Percentiles rank a stretch among this genome's conserved stretches.
Evolutionary conservation across 2,113 vertebrate species (phyloP).

Genomic region (Lagopus leucura): DNA sequence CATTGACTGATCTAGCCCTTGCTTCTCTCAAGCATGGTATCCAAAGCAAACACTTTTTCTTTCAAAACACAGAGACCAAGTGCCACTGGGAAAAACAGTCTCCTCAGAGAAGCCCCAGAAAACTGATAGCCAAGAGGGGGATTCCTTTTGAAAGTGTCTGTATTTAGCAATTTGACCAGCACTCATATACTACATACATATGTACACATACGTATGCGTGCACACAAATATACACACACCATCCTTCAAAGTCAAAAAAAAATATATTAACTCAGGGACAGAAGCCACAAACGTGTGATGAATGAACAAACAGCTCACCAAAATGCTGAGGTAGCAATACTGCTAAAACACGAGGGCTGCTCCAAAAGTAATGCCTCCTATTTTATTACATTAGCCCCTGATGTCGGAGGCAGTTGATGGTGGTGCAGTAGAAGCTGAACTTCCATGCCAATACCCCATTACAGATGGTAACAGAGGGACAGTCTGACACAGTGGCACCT

Average conservation of each 20-base stretch:
- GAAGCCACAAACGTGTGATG: neutral
- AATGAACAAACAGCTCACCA: neutral
- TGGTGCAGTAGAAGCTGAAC: neutral
- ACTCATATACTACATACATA: neutral
- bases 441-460: neutral
- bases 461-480: neutral
- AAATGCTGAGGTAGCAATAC: conserved; percentile 13
- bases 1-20: neutral
- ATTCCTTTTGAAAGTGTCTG: neutral
- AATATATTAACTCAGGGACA: neutral
- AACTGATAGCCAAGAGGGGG: neutral
- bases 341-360: neutral
- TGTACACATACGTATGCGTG: neutral
- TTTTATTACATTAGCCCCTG: neutral
- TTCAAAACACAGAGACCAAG: neutral
- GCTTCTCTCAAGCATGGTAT: neutral
- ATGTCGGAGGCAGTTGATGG: neutral
- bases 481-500: neutral
- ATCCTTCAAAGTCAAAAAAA: neutral
- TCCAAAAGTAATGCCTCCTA: neutral
- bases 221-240: too few species aligned
- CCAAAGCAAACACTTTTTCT: neutral
- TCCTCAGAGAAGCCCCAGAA: neutral
- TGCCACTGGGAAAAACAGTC: neutral
- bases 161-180: neutral